Conservation (phyloP, 2,113 vertebrate species). For the Aramus guarauna region DNA sequence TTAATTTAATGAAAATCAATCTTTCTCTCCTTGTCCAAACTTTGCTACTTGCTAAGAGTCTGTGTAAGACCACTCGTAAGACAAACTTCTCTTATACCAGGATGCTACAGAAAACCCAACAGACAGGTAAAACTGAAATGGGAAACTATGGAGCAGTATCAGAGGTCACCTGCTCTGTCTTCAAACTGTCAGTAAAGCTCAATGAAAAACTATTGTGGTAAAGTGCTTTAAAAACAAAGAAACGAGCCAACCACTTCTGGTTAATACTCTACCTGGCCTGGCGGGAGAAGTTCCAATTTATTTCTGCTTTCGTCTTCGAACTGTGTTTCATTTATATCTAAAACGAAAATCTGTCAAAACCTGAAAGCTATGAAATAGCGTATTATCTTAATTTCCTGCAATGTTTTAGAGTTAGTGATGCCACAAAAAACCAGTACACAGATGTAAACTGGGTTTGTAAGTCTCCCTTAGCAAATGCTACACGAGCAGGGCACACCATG, state of each 20-base stretch:
- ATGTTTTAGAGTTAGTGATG: background rate
- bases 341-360: background rate
- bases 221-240: background rate
- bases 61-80: background rate
- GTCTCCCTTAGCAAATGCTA: background rate
- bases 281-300: background rate
- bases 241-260: background rate
- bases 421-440: background rate
- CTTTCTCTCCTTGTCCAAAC: background rate
- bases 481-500: fast-evolving
- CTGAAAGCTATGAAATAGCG: background rate
- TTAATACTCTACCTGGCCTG: background rate
- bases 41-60: background rate
- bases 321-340: background rate
- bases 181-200: background rate
- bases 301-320: background rate
- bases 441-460: background rate
- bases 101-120: background rate
- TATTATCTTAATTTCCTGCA: background rate
- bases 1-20: background rate
- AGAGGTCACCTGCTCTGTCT: background rate
- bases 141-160: background rate
- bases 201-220: background rate
- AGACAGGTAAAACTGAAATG: background rate
- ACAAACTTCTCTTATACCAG: background rate